phyloP scores from a whole-genome alignment of 1,140 invertebrate genomes.

The Aphaenogaster floridana region DNA sequence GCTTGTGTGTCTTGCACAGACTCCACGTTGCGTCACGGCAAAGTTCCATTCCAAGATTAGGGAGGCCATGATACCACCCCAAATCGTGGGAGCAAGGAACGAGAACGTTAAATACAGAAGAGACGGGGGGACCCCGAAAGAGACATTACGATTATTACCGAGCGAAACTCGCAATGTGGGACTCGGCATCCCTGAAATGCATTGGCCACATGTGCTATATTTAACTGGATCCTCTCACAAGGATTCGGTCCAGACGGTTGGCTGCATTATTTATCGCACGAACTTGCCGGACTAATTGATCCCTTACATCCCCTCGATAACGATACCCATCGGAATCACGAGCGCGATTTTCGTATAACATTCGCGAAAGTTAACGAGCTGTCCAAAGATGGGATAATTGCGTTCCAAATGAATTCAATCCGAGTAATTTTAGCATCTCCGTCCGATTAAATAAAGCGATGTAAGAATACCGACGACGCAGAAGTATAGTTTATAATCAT shows the following conservation, averaged over 20 bases:
- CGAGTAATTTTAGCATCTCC: constrained; percentile 29
- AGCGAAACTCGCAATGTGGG: constrained; percentile 77
- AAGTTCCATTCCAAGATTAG: constrained; percentile 82
- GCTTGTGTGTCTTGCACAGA: constrained; percentile 72
- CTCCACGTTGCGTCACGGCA: constrained; percentile 74
- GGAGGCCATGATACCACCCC: constrained; percentile 45
- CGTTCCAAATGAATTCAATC: constrained; percentile 25
- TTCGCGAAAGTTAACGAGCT: constrained; percentile 21
- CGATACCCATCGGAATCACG: constrained; percentile 57
- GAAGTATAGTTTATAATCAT: background rate
- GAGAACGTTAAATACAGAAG: constrained; percentile 64
- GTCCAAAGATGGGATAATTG: constrained; percentile 29
- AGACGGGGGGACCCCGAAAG: constrained; percentile 80
- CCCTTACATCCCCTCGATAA: constrained; percentile 68
- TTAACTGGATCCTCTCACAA: constrained; percentile 82
- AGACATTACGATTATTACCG: constrained; percentile 87
- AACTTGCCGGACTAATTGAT: constrained; percentile 83
- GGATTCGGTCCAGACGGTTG: constrained; percentile 83
- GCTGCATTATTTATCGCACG: constrained; percentile 85
- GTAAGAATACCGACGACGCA: background rate
- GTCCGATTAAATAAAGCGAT: background rate
- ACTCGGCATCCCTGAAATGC: constrained; percentile 77
- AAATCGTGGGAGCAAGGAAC: constrained; percentile 63
- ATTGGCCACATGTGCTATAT: constrained; percentile 81
- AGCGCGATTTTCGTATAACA: constrained; percentile 46